Conservation (phyloP, 2,113 vertebrate genomes). For the Coptodon bakossiorum region DNA sequence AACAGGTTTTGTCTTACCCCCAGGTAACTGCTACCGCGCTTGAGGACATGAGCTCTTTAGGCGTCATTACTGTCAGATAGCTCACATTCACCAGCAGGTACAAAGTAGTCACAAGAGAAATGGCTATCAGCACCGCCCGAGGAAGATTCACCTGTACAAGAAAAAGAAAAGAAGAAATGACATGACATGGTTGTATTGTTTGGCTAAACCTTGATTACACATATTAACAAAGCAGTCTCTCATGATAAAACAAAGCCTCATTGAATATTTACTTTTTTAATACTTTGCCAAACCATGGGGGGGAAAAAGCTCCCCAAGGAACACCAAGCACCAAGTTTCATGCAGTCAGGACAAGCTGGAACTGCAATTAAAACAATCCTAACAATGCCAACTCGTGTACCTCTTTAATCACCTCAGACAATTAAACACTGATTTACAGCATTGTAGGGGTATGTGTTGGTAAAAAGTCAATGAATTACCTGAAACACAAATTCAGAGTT, state of each 20-base stretch:
- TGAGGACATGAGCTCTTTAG: constrained; percentile 79
- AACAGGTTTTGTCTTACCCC: constrained; percentile 72
- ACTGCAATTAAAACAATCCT: neutral
- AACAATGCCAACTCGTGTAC: neutral
- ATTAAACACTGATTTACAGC: neutral
- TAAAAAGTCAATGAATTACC: constrained; percentile 60
- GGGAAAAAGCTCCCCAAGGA: neutral
- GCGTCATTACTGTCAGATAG: constrained; percentile 82
- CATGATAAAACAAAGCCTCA: neutral
- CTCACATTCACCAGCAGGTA: constrained; percentile 87
- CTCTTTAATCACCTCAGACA: neutral
- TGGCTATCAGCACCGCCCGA: constrained; percentile 78
- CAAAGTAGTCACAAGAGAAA: constrained; percentile 81
- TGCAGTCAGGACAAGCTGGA: neutral
- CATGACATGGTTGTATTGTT: neutral
- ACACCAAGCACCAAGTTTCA: neutral
- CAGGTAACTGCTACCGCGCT: constrained; percentile 81
- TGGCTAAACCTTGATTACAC: neutral
- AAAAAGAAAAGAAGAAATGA: neutral
- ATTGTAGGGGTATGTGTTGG: constrained; percentile 26
- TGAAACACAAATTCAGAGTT: neutral
- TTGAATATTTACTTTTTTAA: neutral
- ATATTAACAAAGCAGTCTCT: neutral
- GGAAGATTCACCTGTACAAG: constrained; percentile 79
- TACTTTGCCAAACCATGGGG: neutral